phyloP scores from a whole-genome alignment of 2,888 invertebrate genomes.

The Eugnorisma glareosa region DNA sequence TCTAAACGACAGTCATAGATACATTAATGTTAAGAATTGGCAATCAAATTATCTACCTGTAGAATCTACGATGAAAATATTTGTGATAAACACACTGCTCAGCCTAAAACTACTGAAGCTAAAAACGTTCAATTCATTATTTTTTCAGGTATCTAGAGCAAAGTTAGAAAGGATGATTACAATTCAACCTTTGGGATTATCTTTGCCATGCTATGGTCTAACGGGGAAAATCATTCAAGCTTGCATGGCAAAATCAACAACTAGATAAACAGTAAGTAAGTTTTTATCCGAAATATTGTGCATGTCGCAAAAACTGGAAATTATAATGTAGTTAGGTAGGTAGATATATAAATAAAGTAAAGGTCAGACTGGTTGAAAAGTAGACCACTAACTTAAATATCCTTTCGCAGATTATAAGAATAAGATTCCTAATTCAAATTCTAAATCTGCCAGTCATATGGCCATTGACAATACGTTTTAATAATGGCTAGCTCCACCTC shows the following conservation, averaged over 20 bases:
- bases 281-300: not conserved
- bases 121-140: not conserved
- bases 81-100: not conserved
- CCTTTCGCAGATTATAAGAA: not conserved
- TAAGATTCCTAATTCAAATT: slow-evolving; percentile 26
- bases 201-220: not conserved
- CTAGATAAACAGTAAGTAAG: not conserved
- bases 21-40: slow-evolving; percentile 16
- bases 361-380: not conserved
- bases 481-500: slow-evolving; percentile 25
- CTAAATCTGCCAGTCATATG: slow-evolving; percentile 24
- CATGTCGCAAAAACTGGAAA: not conserved
- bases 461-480: slow-evolving; percentile 10
- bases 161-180: not conserved
- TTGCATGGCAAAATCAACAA: not conserved
- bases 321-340: not conserved
- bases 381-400: not conserved
- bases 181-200: not conserved
- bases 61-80: not conserved
- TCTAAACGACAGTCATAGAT: slow-evolving; percentile 14
- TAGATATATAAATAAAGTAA: not conserved
- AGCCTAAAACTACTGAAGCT: not conserved
- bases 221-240: not conserved
- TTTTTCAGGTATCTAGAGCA: not conserved
- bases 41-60: not conserved